Evolutionary conservation across 2,113 vertebrate species (phyloP), one percentile per base, ranked within the genome.

Genomic region (Globicephala melas): DNA sequence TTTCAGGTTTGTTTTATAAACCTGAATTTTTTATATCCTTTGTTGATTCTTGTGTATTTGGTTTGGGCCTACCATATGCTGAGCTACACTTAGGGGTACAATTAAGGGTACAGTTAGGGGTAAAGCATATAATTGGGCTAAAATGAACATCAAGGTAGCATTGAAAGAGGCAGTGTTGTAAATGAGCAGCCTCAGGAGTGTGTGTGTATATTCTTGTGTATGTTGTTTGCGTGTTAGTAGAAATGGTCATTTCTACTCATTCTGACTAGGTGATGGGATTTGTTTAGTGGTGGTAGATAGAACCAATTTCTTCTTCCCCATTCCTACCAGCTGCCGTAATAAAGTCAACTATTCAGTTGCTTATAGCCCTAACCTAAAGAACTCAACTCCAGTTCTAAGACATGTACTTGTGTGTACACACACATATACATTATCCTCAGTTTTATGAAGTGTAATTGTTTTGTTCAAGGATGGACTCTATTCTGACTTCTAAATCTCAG

Each of bases 1-100:
- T 88, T 81, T 88, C 23, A 65, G 44, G 31, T 91, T 94, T 58
- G 20, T 94, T 79, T 94, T 86, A 26, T 67, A 74, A 93, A 63
- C n/a, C 21, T 63, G 47, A 67, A 82, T 67, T 73, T 55, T 87
- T 28, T n/a, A 92, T 88, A 82, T 76, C 33, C 44, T 74, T 67
- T 82, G 31, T 63, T 91, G 74, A 73, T 73, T 96, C 80, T 94
- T 65, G 13, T 84, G 60, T 74, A 81, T 91, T 94, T 91, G 33
- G 41, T 21, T 80, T 94, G 63, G 23, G 10, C 85, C 63, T 85
- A 55, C 28, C n/a, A 63, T 71, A 71, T 63, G 14, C n/a, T 89
- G 55, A 70, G 33, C 41, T n/a, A 71, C 23, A 71, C 68, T 89
- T 84, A 85, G 4, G 53, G 53, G 53, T 53, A 53, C 50, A 60